Evolutionary conservation across 2,888 invertebrate species (phyloP).

Genomic region (Cryptocheilus praepositus): DNA sequence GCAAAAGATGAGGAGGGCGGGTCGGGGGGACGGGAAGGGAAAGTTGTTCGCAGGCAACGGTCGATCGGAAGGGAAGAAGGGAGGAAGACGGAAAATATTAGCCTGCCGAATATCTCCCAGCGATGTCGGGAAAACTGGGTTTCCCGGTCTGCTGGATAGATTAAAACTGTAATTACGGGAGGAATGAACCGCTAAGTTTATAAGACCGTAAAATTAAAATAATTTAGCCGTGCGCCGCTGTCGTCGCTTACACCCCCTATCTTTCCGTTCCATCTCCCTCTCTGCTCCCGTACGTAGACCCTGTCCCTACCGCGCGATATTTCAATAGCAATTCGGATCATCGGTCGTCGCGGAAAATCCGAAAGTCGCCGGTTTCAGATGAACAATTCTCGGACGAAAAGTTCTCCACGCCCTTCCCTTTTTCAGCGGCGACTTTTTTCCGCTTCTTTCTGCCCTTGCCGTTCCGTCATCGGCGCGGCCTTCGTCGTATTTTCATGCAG

Average conservation of each 20-base stretch:
- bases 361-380: too few relatives aligned
- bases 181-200: conserved; percentile 62
- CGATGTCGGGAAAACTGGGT: conserved; percentile 41
- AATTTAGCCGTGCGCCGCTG: conserved; percentile 51
- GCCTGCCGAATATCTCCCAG: conserved; percentile 32
- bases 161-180: conserved; percentile 68
- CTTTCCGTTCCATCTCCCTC: conserved; percentile 2
- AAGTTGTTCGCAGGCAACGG: neutral
- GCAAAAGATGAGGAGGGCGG: conserved; percentile 14
- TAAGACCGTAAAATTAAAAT: conserved; percentile 64
- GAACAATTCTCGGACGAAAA: too few relatives aligned
- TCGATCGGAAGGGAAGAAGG: conserved; percentile 22
- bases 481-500: conserved; percentile 63
- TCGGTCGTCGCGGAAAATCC: too few relatives aligned
- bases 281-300: neutral
- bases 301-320: conserved; percentile 3
- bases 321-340: too few relatives aligned
- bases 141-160: conserved; percentile 58
- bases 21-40: neutral
- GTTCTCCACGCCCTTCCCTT: too few relatives aligned
- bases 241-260: conserved; percentile 13
- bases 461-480: conserved; percentile 50
- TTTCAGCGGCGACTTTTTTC: neutral
- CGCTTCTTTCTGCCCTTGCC: conserved; percentile 21
- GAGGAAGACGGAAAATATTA: conserved; percentile 35